Base-by-base conservation (phyloP, 2,113 vertebrate species). In the Cricetomys ansorgei region DNA sequence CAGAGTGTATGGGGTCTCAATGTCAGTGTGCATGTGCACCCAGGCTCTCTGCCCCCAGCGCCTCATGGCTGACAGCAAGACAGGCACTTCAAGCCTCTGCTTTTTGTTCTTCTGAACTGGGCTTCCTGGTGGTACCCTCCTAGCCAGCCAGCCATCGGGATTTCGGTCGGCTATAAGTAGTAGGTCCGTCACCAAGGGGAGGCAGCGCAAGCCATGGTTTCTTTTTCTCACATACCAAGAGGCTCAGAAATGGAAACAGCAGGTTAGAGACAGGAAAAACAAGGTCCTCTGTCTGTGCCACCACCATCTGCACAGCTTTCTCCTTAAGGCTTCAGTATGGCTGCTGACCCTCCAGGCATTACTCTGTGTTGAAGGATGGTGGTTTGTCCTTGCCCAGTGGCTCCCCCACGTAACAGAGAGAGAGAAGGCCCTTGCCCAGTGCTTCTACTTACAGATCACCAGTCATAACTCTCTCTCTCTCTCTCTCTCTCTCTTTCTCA, bases 21-120 rank as follows among this genome's bases (percentile, higher is more conserved):
- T n/a, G n/a, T n/a, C n/a, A n/a, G n/a, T n/a, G 53, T 6, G 31
- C 0, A 0, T n/a, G 43, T 0, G 1, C 34, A 43, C 31, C 29
- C 34, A 79, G 48, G 31, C 10, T n/a, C 64, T 84, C 87, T 34
- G 34, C 76, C 43, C 43, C 45, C 64, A 85, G 65, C 53, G 31
- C 70, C 72, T 3, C 3, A 9, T 27, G 50, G 64, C 59, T 67
- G 88, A 64, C 34, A 84, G 43, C 19, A 83, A 40, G 53, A 37
- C 37, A 67, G 9, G 48, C 15, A 21, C 29, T 45, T 84, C 64
- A 92, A 88, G 79, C 25, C 37, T 96, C 31, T 64, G 62, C 31
- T 79, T 40, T 19, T 45, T 83, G 48, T 40, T 92, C 96, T 91
- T 83, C 48, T 67, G 34, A 76, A 55, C 1, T 67, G 88, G 50